phyloP scores from a whole-genome alignment of 2,113 vertebrate species.

The Haemorhous mexicanus region DNA sequence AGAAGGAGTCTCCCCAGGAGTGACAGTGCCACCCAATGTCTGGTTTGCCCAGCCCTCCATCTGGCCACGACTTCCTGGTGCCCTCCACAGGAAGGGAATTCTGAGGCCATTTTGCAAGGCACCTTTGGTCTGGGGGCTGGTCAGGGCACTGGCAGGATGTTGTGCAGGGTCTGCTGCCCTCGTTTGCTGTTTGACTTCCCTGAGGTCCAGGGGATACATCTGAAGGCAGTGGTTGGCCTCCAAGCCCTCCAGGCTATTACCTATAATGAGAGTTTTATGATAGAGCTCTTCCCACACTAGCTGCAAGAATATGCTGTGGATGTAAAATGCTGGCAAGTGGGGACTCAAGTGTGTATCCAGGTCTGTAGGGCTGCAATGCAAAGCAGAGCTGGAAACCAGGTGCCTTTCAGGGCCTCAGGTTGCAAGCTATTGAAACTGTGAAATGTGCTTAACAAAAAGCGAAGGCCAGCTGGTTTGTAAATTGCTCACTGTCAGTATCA shows the following conservation, averaged over 20 bases:
- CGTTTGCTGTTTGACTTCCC: background rate
- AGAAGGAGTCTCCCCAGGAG: background rate
- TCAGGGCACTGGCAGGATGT: background rate
- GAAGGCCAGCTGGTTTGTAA: background rate
- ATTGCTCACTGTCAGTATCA: background rate
- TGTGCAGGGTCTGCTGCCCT: background rate
- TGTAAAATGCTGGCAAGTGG: background rate
- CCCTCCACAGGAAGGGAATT: background rate
- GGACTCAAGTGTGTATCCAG: background rate
- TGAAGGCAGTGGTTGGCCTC: background rate
- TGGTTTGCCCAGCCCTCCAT: background rate
- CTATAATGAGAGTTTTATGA: background rate
- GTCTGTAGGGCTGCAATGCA: background rate
- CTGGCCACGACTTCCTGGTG: rapidly evolving
- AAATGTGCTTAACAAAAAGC: background rate
- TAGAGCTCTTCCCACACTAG: background rate
- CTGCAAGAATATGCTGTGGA: background rate
- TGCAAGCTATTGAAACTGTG: background rate
- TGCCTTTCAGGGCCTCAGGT: background rate
- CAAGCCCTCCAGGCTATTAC: background rate
- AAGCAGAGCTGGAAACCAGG: background rate
- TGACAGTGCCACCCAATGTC: rapidly evolving
- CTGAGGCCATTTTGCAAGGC: background rate
- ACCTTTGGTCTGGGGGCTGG: background rate
- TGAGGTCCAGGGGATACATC: background rate